These are phyloP conservation scores for Heterocephalus glaber DNA, from an alignment of 2,113 vertebrate genomes.

Conservation along the genomic window DNA sequence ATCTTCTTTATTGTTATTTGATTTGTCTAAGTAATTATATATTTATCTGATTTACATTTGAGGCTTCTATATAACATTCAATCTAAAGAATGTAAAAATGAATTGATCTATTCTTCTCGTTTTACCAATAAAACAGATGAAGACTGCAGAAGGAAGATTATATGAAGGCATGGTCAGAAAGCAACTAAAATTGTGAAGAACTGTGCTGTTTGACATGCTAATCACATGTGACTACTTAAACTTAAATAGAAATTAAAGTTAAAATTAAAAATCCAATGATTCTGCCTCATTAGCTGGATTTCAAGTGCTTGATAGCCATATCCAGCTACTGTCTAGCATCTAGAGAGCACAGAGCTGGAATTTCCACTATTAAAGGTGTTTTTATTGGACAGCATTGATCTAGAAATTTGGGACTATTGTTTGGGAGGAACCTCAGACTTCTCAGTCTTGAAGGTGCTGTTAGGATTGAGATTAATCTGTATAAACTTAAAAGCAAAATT, in stretches of 20 bases:
- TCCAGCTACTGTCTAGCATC: neutral
- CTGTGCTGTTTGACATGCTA: neutral
- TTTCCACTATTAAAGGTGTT: neutral
- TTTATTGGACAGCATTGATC: neutral
- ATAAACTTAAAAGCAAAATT: neutral
- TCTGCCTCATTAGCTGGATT: neutral
- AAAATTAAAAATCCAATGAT: neutral
- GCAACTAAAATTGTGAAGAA: neutral
- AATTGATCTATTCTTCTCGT: neutral
- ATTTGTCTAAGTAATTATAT: neutral
- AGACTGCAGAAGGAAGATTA: neutral
- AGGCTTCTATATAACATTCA: neutral
- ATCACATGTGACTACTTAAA: neutral
- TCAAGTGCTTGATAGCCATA: neutral
- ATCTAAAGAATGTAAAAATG: neutral
- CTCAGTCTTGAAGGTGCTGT: neutral
- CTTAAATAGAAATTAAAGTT: constrained; percentile 8
- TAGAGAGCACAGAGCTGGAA: neutral
- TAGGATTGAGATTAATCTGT: neutral
- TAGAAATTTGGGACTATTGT: neutral
- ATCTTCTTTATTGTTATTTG: neutral
- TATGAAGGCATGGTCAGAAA: neutral
- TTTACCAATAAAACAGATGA: neutral
- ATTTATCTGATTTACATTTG: neutral
- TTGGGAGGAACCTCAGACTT: neutral